A percentile compares a stretch with the other conserved stretches of the same genome.
Conservation (phyloP, 2,888 invertebrate species). For the Gnatocerus cornutus region DNA sequence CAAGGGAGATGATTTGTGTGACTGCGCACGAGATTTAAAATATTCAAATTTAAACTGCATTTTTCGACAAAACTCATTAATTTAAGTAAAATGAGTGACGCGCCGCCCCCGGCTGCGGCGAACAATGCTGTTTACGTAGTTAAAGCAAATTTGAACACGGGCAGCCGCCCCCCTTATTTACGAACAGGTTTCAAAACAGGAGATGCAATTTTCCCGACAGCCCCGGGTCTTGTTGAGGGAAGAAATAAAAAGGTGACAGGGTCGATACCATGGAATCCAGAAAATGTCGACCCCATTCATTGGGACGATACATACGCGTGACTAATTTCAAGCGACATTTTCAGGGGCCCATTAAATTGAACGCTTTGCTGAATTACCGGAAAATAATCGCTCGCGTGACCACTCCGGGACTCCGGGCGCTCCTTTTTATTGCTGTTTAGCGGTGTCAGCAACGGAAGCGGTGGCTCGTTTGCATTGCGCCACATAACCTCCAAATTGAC, state of each 20-base stretch:
- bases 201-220: conserved; percentile 35
- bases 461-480: no score
- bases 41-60: neutral
- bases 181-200: conserved; percentile 37
- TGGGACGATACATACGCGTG: conserved; percentile 12
- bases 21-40: no score
- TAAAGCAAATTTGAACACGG: conserved; percentile 50
- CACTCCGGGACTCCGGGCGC: conserved; percentile 6
- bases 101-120: conserved; percentile 22
- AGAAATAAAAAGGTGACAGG: conserved; percentile 1
- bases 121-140: conserved; percentile 45
- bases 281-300: no score
- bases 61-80: conserved; percentile 2
- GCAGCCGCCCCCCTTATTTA: conserved; percentile 36
- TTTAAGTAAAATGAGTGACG: neutral
- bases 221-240: neutral
- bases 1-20: no score
- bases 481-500: no score
- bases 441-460: conserved; percentile 2
- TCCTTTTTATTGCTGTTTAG: conserved; percentile 14
- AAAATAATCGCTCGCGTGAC: conserved; percentile 21
- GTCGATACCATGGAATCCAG: no score
- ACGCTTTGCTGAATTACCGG: conserved; percentile 19
- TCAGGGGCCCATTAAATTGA: conserved; percentile 3
- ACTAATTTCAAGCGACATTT: neutral